Evolutionary conservation across 1,140 invertebrate genomes (phyloP).

Genomic region (Eriocheir sinensis): DNA sequence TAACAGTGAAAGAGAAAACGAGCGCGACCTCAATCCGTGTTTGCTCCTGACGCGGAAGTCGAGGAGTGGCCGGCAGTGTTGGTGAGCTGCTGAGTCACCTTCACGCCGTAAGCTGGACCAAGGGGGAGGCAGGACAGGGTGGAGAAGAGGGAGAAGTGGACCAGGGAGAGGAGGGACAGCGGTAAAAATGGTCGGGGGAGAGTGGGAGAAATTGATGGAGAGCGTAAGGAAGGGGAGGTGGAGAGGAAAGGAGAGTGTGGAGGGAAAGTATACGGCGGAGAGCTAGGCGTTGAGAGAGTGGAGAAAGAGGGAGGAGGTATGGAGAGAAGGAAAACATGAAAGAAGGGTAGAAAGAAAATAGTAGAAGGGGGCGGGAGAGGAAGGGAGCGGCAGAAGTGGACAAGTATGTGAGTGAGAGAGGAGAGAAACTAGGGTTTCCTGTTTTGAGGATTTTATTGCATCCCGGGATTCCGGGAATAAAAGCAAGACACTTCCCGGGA

Average conservation of each 20-base stretch:
- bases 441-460: too few relatives aligned
- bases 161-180: neutral
- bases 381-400: neutral
- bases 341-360: too few relatives aligned
- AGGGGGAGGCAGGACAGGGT: neutral
- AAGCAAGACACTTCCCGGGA: too few relatives aligned
- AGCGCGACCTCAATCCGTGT: neutral
- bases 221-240: neutral
- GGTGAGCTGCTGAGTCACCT: neutral
- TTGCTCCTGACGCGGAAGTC: neutral
- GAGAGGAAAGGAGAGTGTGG: too few relatives aligned
- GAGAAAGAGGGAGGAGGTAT: too few relatives aligned
- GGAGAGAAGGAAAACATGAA: too few relatives aligned
- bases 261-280: too few relatives aligned
- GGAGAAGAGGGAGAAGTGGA: neutral
- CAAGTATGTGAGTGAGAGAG: neutral
- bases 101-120: neutral
- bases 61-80: neutral
- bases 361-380: too few relatives aligned
- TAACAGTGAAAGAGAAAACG: neutral
- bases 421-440: slow-evolving; percentile 11
- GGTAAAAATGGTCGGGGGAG: too few relatives aligned
- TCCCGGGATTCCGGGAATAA: too few relatives aligned
- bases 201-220: neutral
- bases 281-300: too few relatives aligned